Evolutionary conservation across 1,140 invertebrate genomes (phyloP).

Genomic region (Dendrolimus kikuchii): DNA sequence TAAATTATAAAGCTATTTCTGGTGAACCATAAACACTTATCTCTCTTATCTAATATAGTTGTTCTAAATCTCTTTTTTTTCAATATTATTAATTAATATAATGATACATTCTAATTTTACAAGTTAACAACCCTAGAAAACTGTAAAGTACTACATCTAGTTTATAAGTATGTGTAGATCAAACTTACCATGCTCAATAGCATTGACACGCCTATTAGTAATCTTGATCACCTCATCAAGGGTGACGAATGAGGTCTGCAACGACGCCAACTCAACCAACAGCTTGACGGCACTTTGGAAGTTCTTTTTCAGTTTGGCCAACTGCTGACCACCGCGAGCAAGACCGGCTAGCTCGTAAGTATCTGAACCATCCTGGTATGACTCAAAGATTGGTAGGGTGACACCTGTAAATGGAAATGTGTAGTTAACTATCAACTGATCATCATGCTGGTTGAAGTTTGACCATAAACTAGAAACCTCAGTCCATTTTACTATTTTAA

Average conservation of each 20-base stretch:
- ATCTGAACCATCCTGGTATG: conserved; percentile 95
- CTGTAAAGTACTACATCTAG: no score
- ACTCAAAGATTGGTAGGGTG: conserved; percentile 95
- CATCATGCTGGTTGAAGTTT: no score
- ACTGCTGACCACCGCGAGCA: conserved; percentile 94
- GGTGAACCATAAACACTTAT: no score
- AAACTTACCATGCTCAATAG: conserved; percentile 95
- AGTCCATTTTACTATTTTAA: no score
- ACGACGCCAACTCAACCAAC: conserved; percentile 95
- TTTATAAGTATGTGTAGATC: background rate
- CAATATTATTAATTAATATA: no score
- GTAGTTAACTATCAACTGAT: no score
- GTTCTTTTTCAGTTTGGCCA: conserved; percentile 96
- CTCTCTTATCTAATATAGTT: no score
- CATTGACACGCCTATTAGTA: conserved; percentile 98
- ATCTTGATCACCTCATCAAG: conserved; percentile 98
- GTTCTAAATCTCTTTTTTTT: no score
- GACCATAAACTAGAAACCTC: no score
- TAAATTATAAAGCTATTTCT: no score
- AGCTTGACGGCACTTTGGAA: conserved; percentile 94
- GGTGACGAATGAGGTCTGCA: conserved; percentile 97
- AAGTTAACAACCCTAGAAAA: no score
- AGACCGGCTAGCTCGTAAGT: conserved; percentile 95
- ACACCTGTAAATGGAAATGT: conserved; percentile 78
- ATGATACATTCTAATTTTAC: no score